Conservation (phyloP, 2,113 vertebrate genomes). For the Pardalotus punctatus region DNA sequence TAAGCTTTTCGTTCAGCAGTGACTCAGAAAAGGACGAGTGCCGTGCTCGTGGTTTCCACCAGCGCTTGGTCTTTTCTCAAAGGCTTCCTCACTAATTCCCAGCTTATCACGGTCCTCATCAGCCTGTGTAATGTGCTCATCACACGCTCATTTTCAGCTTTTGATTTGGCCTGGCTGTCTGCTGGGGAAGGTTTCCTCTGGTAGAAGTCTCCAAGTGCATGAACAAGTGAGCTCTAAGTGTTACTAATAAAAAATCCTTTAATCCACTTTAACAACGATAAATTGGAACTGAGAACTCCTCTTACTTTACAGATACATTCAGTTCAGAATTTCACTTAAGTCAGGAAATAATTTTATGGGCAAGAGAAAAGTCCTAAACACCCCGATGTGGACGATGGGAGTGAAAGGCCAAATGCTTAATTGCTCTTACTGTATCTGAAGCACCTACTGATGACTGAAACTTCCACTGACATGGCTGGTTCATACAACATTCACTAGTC, state of each 20-base stretch:
- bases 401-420: not conserved
- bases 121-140: slow-evolving; percentile 46
- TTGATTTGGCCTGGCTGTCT: slow-evolving; percentile 47
- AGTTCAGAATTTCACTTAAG: slow-evolving; percentile 40
- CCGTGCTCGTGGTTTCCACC: not conserved
- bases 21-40: not conserved
- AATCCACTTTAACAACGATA: slow-evolving; percentile 63
- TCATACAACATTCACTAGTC: not conserved
- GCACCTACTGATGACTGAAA: not conserved
- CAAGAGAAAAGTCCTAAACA: not conserved
- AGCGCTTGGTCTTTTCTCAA: not conserved
- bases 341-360: not conserved
- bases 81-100: slow-evolving; percentile 37
- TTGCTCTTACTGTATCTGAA: not conserved
- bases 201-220: slow-evolving; percentile 52
- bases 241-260: slow-evolving; percentile 66
- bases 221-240: slow-evolving; percentile 58
- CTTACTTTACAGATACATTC: slow-evolving; percentile 22
- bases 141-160: slow-evolving; percentile 43
- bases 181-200: slow-evolving; percentile 27
- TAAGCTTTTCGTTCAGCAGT: not conserved
- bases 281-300: slow-evolving; percentile 44
- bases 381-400: not conserved
- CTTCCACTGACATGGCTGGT: not conserved
- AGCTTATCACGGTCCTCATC: slow-evolving; percentile 3